These are phyloP conservation scores for Aethina tumida DNA, from an alignment of 1,140 invertebrate species.

Conservation along the genomic window DNA sequence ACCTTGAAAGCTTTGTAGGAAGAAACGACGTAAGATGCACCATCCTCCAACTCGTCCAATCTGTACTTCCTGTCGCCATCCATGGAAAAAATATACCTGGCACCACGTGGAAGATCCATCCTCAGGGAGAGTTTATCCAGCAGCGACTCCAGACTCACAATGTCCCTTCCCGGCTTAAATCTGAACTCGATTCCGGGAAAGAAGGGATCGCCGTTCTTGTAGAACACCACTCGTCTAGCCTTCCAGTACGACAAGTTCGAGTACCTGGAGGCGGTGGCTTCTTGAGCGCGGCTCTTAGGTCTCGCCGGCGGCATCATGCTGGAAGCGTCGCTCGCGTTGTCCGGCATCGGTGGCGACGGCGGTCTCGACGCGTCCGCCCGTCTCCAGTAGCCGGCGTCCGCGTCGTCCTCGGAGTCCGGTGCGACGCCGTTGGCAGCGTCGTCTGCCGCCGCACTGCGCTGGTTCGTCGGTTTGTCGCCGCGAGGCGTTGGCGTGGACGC, in stretches of 20 bases:
- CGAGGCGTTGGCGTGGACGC: slow-evolving; percentile 12
- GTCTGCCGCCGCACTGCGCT: slow-evolving; percentile 27
- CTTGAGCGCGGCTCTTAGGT: slow-evolving; percentile 32
- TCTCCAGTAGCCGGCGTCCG: slow-evolving; percentile 42
- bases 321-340: slow-evolving; percentile 42
- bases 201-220: slow-evolving; percentile 87
- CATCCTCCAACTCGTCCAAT: slow-evolving; percentile 80
- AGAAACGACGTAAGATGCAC: slow-evolving; percentile 83
- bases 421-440: slow-evolving; percentile 23
- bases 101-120: slow-evolving; percentile 73
- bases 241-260: slow-evolving; percentile 78
- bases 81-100: slow-evolving; percentile 81
- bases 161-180: slow-evolving; percentile 78
- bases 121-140: slow-evolving; percentile 74
- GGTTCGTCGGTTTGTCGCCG: slow-evolving; percentile 30
- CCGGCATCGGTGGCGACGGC: slow-evolving; percentile 41
- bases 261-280: slow-evolving; percentile 48
- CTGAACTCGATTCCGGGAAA: slow-evolving; percentile 81
- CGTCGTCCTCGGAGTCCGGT: slow-evolving; percentile 14
- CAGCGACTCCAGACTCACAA: slow-evolving; percentile 76
- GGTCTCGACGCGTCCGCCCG: slow-evolving; percentile 44
- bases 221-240: slow-evolving; percentile 78
- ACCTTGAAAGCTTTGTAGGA: slow-evolving; percentile 89
- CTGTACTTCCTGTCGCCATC: slow-evolving; percentile 75
- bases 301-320: slow-evolving; percentile 35